phyloP scores from a whole-genome alignment of 1,140 invertebrate genomes.

The Drosophila lowei region DNA sequence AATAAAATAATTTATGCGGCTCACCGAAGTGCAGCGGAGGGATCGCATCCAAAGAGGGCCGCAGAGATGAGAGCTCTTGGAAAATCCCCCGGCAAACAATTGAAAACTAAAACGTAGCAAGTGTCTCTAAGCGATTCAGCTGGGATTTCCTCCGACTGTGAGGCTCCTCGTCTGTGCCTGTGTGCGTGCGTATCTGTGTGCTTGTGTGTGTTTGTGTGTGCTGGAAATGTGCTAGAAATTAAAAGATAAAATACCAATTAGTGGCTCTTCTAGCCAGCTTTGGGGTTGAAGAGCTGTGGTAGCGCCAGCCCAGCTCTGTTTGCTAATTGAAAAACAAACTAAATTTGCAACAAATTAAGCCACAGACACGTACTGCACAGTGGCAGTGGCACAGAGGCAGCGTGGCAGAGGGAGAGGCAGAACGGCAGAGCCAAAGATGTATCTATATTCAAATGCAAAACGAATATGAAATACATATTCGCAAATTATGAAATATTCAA shows the following conservation, averaged over 20 bases:
- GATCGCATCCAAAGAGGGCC: constrained; percentile 2
- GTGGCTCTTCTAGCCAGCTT: constrained; percentile 45
- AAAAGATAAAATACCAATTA: constrained; percentile 80
- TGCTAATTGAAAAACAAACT: constrained; percentile 78
- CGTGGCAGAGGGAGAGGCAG: neutral
- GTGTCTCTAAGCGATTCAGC: constrained; percentile 49
- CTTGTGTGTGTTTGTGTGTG: constrained; percentile 13
- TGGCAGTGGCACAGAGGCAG: constrained; percentile 19
- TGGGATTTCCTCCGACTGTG: constrained; percentile 13
- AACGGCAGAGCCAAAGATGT: neutral
- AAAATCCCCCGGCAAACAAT: constrained; percentile 26
- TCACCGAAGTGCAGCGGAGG: constrained; percentile 35
- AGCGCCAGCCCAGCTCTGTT: constrained; percentile 25
- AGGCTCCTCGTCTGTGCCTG: neutral
- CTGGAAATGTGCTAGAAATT: constrained; percentile 66
- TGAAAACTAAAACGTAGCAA: constrained; percentile 57
- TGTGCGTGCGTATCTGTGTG: constrained; percentile 9
- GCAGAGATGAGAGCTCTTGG: constrained; percentile 6
- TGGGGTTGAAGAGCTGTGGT: constrained; percentile 24
- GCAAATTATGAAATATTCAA: constrained; percentile 69
- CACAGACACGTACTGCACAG: constrained; percentile 66
- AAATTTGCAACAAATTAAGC: constrained; percentile 66
- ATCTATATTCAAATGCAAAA: constrained; percentile 42
- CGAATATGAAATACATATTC: constrained; percentile 41
- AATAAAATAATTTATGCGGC: constrained; percentile 74